Evolutionary conservation across 1,140 invertebrate species (phyloP), one percentile per base, ranked within the genome.

Genomic region (Eufriesea mexicana): DNA sequence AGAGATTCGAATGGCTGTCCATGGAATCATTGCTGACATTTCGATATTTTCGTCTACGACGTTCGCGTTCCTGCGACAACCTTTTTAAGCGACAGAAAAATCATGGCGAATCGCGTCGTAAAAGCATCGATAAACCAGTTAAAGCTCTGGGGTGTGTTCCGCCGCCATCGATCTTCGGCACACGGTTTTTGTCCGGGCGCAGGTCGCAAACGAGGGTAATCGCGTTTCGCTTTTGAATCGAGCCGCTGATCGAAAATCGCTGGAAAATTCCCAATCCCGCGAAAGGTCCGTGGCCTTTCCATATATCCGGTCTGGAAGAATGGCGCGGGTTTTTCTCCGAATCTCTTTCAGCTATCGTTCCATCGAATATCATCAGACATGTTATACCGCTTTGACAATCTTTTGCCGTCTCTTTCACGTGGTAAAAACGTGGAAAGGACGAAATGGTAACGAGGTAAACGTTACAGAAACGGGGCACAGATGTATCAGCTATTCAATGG

Each of bases 101-200:
- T 77, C 57, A 23, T 2, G 61, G 25, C 28, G 55, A 62, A 59
- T 68, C 47, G 59, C 42, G 18, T 16, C 16, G 55, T 28, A 18
- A 57, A 68, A 45, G 42, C n/a, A 12, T 16, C 2, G 72, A 82
- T 81, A 77, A 78, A 35, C 20, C 20, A 5, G 64, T 76, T 84
- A 47, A 74, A 20, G 7, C 42, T 68, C 14, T 23, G 45, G 23
- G n/a, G 0, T 42, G 23, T n/a, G 20, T 54, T 57, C 20, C 54
- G 51, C n/a, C 55, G 28, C 45, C 57, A 73, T 70, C 49, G 54
- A 86, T 85, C 28, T 35, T 18, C n/a, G 51, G 61, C 54, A 23
- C 20, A 28, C 12, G 12, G 4, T 23, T 49, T 51, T 55, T 57
- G 2, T 20, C 7, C 1, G 10, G 45, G 20, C 6, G 47, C 23